Percentiles rank a stretch among this genome's conserved stretches.
Conservation (phyloP, 1,140 invertebrate genomes). For the Apis laboriosa region DNA sequence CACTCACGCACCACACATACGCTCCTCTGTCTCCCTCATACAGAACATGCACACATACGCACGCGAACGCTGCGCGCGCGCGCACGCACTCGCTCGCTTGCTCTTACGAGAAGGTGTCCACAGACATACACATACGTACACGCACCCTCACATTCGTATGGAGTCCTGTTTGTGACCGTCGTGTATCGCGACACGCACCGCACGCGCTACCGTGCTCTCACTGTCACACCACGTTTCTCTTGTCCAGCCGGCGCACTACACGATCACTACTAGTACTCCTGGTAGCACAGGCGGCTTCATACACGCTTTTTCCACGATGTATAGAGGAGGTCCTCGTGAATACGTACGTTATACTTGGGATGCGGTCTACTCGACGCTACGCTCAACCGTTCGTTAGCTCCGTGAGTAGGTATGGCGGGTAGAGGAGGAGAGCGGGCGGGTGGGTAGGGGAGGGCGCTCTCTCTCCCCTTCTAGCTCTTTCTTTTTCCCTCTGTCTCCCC, state of each 20-base stretch:
- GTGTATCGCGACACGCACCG: conserved; percentile 60
- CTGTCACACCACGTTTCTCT: conserved; percentile 51
- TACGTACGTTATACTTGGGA: conserved; percentile 77
- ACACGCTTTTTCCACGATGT: conserved; percentile 58
- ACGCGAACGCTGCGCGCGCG: conserved; percentile 49
- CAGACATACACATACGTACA: conserved; percentile 53
- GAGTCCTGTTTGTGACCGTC: conserved; percentile 39
- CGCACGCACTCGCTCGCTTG: conserved; percentile 53
- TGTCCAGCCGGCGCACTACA: conserved; percentile 52
- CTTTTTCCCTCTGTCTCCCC: conserved; percentile 69
- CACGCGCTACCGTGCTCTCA: conserved; percentile 60
- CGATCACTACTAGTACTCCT: conserved; percentile 49
- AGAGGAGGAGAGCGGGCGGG: conserved; percentile 61
- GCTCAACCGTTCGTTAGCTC: conserved; percentile 78
- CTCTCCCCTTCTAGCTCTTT: conserved; percentile 70
- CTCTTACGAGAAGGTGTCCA: conserved; percentile 45
- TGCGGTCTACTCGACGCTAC: conserved; percentile 80
- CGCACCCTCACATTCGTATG: conserved; percentile 63
- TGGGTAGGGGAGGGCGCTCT: conserved; percentile 71
- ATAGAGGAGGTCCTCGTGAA: conserved; percentile 63
- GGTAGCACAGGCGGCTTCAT: conserved; percentile 46
- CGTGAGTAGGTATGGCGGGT: conserved; percentile 72
- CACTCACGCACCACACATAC: conserved; percentile 57
- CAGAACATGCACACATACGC: conserved; percentile 39
- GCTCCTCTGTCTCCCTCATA: conserved; percentile 49